Base-by-base conservation (phyloP, 2,797 vertebrate species). In the Mionectes olivaceus region DNA sequence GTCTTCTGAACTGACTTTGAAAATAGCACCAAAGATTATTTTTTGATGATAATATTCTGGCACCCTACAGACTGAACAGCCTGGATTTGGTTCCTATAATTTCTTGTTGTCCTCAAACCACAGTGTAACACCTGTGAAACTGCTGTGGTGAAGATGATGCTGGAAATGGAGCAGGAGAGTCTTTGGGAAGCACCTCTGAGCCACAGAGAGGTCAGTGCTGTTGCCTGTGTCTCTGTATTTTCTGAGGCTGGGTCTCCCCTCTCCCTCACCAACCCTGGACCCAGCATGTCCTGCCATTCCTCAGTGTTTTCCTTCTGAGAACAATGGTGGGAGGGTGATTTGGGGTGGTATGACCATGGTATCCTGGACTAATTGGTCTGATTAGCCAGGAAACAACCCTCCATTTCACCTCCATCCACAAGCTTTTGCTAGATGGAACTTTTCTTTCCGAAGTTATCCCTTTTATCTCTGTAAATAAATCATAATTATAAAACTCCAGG, bases 241-340 rank as follows among this genome's bases (percentile, higher is more conserved):
- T 19, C 27, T 1, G 21, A 32, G 23, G 13, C 53, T 77, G 70
- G 28, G 43, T 11, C 35, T 83, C 33, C 24, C 17, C n/a, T 50
- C 2, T 2, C 35, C n/a, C 25, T 27, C 35, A 15, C 9, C 7
- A 5, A 6, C 0, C 10, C 43, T 3, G 28, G n/a, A 43, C 27
- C 37, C 43, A 15, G 60, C 24, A 4, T 53, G 28, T 55, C 53
- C 53, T 9, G 32, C 22, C 27, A 19, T 33, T 43, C 35, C 28
- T 39, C 15, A 23, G 28, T 30, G 8, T 65, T 50, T 43, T 65
- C 32, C 44, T 70, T 65, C 33, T 5, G n/a, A 46, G 28, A 49
- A 21, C 18, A 44, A 6, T 0, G 4, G 22, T 11, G n/a, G 19
- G 32, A 59, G 35, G 16, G 28, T 44, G 24, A 28, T 13, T 1